These are phyloP conservation scores for Urocolius indicus DNA, from an alignment of 2,113 vertebrate genomes.

Conservation along the genomic window DNA sequence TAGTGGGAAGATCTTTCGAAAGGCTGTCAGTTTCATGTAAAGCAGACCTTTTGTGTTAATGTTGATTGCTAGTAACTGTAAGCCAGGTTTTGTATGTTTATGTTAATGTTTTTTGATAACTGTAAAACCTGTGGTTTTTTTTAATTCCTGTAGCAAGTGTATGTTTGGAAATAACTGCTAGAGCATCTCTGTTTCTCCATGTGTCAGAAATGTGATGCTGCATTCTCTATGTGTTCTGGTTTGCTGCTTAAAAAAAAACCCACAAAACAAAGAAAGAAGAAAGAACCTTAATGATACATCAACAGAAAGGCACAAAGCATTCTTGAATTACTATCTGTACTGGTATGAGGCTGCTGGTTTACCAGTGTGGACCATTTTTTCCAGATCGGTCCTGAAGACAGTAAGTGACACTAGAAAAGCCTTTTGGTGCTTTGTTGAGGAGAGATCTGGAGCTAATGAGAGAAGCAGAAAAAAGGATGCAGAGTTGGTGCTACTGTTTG, in stretches of 20 bases:
- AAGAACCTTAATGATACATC: not conserved
- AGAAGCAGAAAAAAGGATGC: not conserved
- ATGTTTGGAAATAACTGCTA: not conserved
- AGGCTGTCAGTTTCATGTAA: not conserved
- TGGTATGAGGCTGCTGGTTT: not conserved
- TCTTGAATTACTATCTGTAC: fast-evolving
- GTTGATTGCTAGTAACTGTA: not conserved
- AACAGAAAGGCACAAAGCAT: not conserved
- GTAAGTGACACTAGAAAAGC: not conserved
- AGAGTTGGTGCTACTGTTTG: not conserved
- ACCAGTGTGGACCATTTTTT: not conserved
- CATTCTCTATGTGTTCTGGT: not conserved
- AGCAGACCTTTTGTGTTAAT: not conserved
- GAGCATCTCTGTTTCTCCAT: fast-evolving
- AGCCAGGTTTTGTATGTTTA: not conserved
- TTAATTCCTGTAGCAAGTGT: not conserved
- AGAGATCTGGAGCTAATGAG: not conserved
- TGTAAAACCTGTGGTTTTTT: not conserved
- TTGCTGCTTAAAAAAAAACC: not conserved
- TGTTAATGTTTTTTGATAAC: not conserved
- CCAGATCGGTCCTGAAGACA: not conserved
- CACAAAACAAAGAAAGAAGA: not conserved
- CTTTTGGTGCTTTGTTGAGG: not conserved
- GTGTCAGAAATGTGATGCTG: not conserved
- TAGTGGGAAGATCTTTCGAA: not conserved